Percentiles rank a stretch among this genome's conserved stretches.
Conservation (phyloP, 2,797 vertebrate species). For the Crocodylus rhombifer region DNA sequence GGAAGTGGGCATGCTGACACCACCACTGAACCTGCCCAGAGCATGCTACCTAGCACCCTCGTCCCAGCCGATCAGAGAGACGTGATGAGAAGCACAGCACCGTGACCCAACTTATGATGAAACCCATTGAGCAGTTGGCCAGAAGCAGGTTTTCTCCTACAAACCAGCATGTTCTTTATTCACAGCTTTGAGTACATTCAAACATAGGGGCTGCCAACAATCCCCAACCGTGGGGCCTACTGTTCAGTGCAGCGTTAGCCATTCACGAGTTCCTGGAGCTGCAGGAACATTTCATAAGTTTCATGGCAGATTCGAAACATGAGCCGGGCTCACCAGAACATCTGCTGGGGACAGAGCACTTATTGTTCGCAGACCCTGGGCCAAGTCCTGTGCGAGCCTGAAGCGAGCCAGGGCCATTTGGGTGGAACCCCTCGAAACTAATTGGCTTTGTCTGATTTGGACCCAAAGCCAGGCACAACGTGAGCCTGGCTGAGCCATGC, state of each 20-base stretch:
- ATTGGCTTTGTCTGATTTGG: constrained; percentile 52
- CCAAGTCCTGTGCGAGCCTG: not conserved
- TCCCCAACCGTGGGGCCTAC: not conserved
- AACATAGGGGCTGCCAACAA: constrained; percentile 8
- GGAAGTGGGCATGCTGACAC: not conserved
- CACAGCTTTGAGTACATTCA: not conserved
- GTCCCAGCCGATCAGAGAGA: not conserved
- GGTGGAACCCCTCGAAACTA: constrained; percentile 34
- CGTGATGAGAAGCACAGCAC: not conserved
- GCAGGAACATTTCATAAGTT: not conserved
- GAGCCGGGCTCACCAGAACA: constrained; percentile 43
- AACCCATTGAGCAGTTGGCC: not conserved
- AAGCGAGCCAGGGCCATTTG: constrained; percentile 58
- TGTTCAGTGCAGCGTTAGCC: constrained; percentile 30
- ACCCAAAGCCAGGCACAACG: constrained; percentile 32
- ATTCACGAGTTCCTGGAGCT: constrained; percentile 15
- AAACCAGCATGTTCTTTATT: constrained; percentile 29
- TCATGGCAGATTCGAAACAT: constrained; percentile 36
- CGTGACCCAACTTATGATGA: not conserved
- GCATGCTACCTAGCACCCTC: not conserved
- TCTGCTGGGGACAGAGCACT: constrained; percentile 12
- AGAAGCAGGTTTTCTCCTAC: constrained; percentile 1
- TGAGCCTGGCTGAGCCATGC: not conserved
- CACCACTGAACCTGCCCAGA: not conserved
- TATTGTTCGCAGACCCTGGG: constrained; percentile 24